Evolutionary conservation across 1,140 invertebrate genomes (phyloP).

Genomic region (Bombus ignitus): DNA sequence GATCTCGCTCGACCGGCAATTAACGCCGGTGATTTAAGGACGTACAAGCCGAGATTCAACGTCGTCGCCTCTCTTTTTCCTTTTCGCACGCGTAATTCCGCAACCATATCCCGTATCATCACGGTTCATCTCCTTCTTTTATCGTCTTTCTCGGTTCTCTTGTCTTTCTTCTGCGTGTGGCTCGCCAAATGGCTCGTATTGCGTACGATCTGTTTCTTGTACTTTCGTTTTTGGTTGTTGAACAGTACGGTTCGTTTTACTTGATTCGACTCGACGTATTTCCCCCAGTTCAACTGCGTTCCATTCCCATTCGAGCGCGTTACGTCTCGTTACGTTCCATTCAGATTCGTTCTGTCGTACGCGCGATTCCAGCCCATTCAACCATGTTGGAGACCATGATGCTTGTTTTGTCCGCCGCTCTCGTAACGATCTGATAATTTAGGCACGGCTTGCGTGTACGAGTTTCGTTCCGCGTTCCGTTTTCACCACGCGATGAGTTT

Average conservation of each 20-base stretch:
- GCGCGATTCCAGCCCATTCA: conserved; percentile 21
- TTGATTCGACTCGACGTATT: conserved; percentile 1
- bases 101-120: conserved; percentile 25
- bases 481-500: conserved; percentile 4
- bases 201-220: neutral
- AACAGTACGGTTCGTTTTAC: neutral
- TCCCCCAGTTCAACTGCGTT: neutral
- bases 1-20: conserved; percentile 54
- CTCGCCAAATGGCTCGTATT: neutral
- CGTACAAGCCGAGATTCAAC: conserved; percentile 19
- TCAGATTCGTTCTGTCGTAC: conserved; percentile 30
- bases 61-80: conserved; percentile 41
- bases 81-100: neutral
- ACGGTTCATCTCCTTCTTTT: neutral
- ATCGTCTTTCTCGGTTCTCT: neutral
- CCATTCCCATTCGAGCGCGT: neutral
- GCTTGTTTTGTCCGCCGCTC: neutral
- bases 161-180: neutral
- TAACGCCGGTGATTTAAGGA: conserved; percentile 69
- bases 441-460: conserved; percentile 1
- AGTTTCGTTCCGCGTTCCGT: conserved; percentile 21
- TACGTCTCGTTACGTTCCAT: conserved; percentile 36
- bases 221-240: neutral
- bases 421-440: conserved; percentile 35
- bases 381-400: neutral